phyloP scores from a whole-genome alignment of 2,888 invertebrate species.

The Drosophila putrida region DNA sequence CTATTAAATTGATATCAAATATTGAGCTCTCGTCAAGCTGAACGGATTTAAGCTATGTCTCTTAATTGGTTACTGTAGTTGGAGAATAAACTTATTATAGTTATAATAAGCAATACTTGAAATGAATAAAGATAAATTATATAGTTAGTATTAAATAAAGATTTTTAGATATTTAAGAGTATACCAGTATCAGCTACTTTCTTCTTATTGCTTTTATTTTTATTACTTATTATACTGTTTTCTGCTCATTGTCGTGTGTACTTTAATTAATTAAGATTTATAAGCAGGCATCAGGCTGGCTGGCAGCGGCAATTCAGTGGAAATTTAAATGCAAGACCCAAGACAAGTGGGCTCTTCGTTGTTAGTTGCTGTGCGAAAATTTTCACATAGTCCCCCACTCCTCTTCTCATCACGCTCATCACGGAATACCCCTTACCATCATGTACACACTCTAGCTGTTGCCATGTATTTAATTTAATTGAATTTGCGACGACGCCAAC shows the following conservation, averaged over 20 bases:
- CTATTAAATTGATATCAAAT: no score
- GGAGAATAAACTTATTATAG: no score
- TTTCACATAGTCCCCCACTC: slow-evolving; percentile 54
- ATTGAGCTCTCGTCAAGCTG: no score
- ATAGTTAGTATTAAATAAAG: no score
- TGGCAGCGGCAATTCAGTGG: slow-evolving; percentile 65
- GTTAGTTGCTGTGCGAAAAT: slow-evolving; percentile 64
- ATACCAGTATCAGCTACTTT: background rate
- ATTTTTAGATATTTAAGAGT: background rate
- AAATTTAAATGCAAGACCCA: slow-evolving; percentile 76
- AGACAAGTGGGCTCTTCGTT: slow-evolving; percentile 55
- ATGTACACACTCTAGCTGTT: slow-evolving; percentile 48
- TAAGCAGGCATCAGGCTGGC: slow-evolving; percentile 56
- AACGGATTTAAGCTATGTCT: no score
- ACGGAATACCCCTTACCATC: background rate
- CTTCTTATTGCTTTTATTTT: background rate
- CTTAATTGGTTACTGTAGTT: no score
- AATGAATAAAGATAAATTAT: no score
- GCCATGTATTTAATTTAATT: slow-evolving; percentile 80
- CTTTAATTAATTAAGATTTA: slow-evolving; percentile 82
- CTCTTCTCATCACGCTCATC: background rate
- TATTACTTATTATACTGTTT: background rate
- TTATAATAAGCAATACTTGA: no score
- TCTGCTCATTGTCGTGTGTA: slow-evolving; percentile 55
- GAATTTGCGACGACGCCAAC: slow-evolving; percentile 68